Evolutionary conservation across 1,140 invertebrate species (phyloP).

Genomic region (Phenacoccus solenopsis): DNA sequence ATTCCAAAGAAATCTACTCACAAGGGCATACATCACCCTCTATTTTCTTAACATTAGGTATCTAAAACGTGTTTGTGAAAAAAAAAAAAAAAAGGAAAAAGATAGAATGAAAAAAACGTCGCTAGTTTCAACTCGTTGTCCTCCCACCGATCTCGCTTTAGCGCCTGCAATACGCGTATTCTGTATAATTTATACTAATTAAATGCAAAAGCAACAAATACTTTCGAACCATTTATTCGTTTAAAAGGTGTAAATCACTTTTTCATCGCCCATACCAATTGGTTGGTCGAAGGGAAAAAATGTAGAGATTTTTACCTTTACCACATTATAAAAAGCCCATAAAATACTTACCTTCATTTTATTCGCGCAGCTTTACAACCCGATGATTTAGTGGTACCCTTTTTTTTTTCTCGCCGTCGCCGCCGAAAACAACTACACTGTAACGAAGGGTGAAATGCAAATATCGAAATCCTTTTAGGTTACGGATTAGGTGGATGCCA

Average conservation of each 20-base stretch:
- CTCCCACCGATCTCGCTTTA: too few species aligned
- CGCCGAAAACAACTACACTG: not conserved
- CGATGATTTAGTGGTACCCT: not conserved
- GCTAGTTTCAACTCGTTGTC: too few species aligned
- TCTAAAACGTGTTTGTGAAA: too few species aligned
- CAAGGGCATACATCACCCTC: too few species aligned
- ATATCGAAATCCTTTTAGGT: not conserved
- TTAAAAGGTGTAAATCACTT: not conserved
- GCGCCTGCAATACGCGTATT: too few species aligned
- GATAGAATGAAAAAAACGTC: too few species aligned
- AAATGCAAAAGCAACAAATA: slow-evolving; percentile 3
- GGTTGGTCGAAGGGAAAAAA: not conserved
- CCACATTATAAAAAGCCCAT: not conserved
- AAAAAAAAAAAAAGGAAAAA: too few species aligned
- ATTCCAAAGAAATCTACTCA: too few species aligned
- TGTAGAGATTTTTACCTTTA: not conserved
- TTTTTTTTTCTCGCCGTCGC: too few species aligned
- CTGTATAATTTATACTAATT: not conserved
- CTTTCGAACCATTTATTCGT: not conserved
- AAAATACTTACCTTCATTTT: not conserved
- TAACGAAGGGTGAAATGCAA: not conserved
- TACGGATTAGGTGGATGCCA: not conserved
- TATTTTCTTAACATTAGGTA: too few species aligned
- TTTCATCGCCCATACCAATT: not conserved
- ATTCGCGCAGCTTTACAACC: not conserved